A percentile compares a stretch with the other conserved stretches of the same genome.
Conservation (phyloP, 2,113 vertebrate species). For the Paralichthys olivaceus region DNA sequence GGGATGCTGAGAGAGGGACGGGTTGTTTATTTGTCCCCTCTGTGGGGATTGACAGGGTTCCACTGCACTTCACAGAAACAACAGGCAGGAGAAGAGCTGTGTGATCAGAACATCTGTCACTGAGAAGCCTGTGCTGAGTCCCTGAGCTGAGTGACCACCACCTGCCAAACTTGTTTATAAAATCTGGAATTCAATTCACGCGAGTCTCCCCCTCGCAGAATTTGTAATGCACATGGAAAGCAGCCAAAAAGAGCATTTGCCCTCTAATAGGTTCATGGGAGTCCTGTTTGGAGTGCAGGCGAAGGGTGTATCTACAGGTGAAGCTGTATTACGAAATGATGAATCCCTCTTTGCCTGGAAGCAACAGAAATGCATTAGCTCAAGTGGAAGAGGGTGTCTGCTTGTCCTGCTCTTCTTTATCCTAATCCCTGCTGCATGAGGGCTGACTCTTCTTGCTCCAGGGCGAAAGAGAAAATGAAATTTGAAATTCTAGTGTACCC, state of each 20-base stretch:
- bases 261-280: constrained; percentile 23
- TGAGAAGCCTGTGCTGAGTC: constrained; percentile 15
- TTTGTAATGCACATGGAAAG: constrained; percentile 35
- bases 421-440: constrained; percentile 12
- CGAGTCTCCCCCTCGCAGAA: neutral
- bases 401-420: constrained; percentile 3
- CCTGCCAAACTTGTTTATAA: constrained; percentile 3
- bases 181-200: constrained; percentile 26
- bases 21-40: neutral
- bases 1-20: constrained; percentile 1
- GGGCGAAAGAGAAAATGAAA: constrained; percentile 14
- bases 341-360: neutral
- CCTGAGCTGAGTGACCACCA: constrained; percentile 22
- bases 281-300: constrained; percentile 7
- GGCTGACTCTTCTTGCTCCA: constrained; percentile 10
- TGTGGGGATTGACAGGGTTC: constrained; percentile 9
- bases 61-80: constrained; percentile 37
- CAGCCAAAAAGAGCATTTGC: constrained; percentile 50
- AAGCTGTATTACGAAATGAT: constrained; percentile 14
- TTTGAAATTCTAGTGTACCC: neutral
- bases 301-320: constrained; percentile 21
- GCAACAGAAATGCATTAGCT: constrained; percentile 25
- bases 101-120: constrained; percentile 36
- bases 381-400: constrained; percentile 14
- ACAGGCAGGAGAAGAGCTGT: constrained; percentile 16